Evolutionary conservation across 1,140 invertebrate genomes (phyloP), one percentile per base, ranked within the genome.

Genomic region (Diachasma alloeum): DNA sequence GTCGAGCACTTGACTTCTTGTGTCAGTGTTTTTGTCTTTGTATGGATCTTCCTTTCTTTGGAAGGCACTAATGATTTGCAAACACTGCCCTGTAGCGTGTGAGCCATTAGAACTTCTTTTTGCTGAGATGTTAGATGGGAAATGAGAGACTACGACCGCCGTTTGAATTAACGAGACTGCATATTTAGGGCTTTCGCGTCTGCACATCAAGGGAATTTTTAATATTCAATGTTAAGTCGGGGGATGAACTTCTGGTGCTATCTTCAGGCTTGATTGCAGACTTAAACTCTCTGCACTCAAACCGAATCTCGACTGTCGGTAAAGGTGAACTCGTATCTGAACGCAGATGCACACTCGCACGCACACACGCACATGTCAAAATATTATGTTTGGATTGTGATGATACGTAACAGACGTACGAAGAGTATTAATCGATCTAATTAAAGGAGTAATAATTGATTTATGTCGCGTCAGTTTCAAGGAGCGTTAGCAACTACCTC

Each of bases 21-120:
- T 17, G 31, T 39, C 15, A 37, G 26, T 39, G 4, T 39, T 68
- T 36, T 37, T 19, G 17, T 68, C 17, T 31, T 56, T 26, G 24
- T 37, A n/a, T 48, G 8, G 11, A 13, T 22, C 44, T 66, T 6
- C 22, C 17, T 44, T 11, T 70, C 24, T 63, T 59, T 42, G 48
- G 74, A 63, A 37, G 31, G 39, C 44, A 78, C 85, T 88, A 89
- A 88, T 85, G 87, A 88, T 87, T 88, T 88, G 85, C 85, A 89
- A 89, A 89, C 83, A 88, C 81, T 77, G 74, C 80, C 81, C 82
- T 81, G 81, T 69, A 46, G 42, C 73, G 19, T 66, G 19, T 59
- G 22, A 66, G 39, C 37, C n/a, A 59, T 67, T 72, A 53, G 19
- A 31, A 26, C 22, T 67, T 74, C 59, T 42, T 42, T 15, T 66